phyloP scores from a whole-genome alignment of 2,113 vertebrate species.

The Oostethus manadensis region DNA sequence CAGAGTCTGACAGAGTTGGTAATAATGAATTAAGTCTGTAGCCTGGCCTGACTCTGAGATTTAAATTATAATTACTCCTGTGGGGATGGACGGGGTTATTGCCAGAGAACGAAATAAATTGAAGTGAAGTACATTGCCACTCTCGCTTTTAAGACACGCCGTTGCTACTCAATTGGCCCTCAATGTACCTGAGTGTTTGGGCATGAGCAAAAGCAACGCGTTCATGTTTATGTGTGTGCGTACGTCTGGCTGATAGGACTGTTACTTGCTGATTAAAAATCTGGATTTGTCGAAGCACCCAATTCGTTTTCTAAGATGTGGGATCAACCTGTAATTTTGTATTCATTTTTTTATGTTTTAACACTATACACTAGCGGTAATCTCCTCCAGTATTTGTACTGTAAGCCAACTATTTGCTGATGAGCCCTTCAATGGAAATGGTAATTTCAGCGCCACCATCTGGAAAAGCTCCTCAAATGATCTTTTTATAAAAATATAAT shows the following conservation, averaged over 20 bases:
- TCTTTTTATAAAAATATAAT: background rate
- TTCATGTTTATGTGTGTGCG: constrained; percentile 14
- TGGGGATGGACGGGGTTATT: constrained; percentile 72
- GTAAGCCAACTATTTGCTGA: background rate
- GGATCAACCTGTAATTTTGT: background rate
- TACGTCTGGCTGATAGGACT: constrained; percentile 1
- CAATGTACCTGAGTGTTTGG: constrained; percentile 51
- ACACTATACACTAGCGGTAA: background rate
- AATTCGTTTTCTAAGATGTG: background rate
- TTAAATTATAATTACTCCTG: constrained; percentile 80
- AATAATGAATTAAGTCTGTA: constrained; percentile 75
- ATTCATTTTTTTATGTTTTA: background rate
- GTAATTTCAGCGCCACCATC: too few species aligned
- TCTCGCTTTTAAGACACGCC: constrained; percentile 66
- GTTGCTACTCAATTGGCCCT: constrained; percentile 60
- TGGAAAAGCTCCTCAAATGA: background rate
- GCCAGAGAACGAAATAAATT: constrained; percentile 73
- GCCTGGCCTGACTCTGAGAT: constrained; percentile 75
- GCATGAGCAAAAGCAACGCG: constrained; percentile 39
- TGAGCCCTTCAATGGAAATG: background rate
- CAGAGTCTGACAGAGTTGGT: constrained; percentile 68
- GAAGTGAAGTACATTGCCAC: constrained; percentile 70
- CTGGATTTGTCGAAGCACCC: constrained; percentile 5
- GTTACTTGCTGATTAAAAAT: background rate
- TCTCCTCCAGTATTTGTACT: background rate